Evolutionary conservation across 2,797 vertebrate species (phyloP).

Genomic region (Steatocranus sp.): DNA sequence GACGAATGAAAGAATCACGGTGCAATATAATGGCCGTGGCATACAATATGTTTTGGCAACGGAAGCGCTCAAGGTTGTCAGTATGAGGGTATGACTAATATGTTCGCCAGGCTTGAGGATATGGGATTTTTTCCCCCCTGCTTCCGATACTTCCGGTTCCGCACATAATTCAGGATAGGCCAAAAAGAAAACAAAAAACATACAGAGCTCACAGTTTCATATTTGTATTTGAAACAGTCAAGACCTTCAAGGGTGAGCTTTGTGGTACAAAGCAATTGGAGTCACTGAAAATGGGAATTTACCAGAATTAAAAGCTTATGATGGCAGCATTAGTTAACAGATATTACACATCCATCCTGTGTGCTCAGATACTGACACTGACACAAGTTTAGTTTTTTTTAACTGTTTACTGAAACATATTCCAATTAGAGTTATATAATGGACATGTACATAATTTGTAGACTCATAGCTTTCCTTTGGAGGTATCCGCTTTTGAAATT

Average conservation of each 20-base stretch:
- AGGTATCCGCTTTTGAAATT: background rate
- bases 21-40: background rate
- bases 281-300: background rate
- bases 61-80: constrained; percentile 26
- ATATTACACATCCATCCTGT: background rate
- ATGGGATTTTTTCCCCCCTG: background rate
- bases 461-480: rapidly evolving
- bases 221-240: background rate
- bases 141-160: background rate
- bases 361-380: background rate
- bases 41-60: constrained; percentile 32
- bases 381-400: background rate
- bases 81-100: constrained; percentile 56
- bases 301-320: background rate
- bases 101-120: constrained; percentile 43
- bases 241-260: background rate
- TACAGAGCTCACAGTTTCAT: background rate
- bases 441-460: background rate
- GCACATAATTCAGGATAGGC: background rate
- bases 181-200: background rate
- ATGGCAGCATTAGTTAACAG: background rate
- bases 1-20: constrained; percentile 9
- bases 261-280: background rate
- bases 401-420: background rate
- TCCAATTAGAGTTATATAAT: background rate